Base-by-base conservation (phyloP, 2,797 vertebrate genomes). In the Merluccius polli region DNA sequence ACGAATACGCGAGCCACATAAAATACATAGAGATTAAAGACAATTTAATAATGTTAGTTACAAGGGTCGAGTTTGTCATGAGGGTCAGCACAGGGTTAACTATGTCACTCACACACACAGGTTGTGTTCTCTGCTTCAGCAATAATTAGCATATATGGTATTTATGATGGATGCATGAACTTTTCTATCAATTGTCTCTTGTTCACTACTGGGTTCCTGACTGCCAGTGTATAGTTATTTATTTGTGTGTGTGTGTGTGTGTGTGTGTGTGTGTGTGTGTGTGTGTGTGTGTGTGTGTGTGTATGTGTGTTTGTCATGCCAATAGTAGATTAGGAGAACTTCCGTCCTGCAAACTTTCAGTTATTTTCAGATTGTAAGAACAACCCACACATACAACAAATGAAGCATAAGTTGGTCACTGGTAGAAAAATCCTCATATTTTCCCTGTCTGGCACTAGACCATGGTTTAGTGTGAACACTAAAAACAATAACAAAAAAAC, bases 331-430 rank as follows among this genome's bases (percentile, higher is more conserved):
- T 27, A 27, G 24, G 59, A 65, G 59, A 65, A 65, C 59, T 27
- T 65, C 24, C 12, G 24, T 27, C 59, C 8, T 9, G 7, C 24
- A 10, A 65, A 2, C 59, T 12, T 27, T 65, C 24, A 65, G 59
- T 65, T 65, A 65, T 65, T 65, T 65, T 65, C 24, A 27, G 59
- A 27, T 65, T 27, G 27, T 27, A 65, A 65, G 59, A 65, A 24
- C 59, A 65, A 27, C 59, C 59, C 59, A 65, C 59, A 65, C 59
- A 63, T 63, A 27, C 7, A 63, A 63, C n/a, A 65, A 65, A 65
- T 11, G 13, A 27, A 12, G 10, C n/a, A 24, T 24, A 24, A 52
- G 18, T 52, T 5, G 18, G 44, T 21, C 16, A 5, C 44, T 52
- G 52, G 52, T 59, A 59, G 52, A 24, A n/a, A 59, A 24, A 59